A percentile compares a stretch with the other conserved stretches of the same genome.
These are phyloP conservation scores for Apamea monoglypha DNA, from an alignment of 2,888 invertebrate genomes.

Conservation along the genomic window DNA sequence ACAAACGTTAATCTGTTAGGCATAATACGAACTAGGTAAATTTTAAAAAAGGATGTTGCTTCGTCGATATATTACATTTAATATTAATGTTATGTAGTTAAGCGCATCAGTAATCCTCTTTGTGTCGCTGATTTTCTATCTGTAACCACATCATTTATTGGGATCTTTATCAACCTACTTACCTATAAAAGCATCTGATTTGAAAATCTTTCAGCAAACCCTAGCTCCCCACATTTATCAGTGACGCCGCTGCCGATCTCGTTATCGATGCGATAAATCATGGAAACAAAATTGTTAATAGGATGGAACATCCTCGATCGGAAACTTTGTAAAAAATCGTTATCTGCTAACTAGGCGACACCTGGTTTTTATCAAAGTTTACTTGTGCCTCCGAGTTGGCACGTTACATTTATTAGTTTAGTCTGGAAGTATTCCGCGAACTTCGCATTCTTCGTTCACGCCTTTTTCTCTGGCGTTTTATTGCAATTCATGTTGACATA, in stretches of 20 bases:
- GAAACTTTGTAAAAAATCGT: conserved; percentile 62
- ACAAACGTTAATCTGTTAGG: background rate
- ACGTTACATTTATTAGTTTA: conserved; percentile 47
- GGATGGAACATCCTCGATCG: conserved; percentile 29
- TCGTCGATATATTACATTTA: background rate
- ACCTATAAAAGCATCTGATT: background rate
- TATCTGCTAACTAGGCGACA: conserved; percentile 46
- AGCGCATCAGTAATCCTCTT: background rate
- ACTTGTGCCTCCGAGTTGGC: conserved; percentile 16
- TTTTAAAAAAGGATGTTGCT: background rate
- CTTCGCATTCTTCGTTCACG: conserved; percentile 4
- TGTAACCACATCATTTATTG: background rate
- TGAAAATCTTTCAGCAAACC: background rate
- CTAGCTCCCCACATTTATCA: conserved; percentile 23
- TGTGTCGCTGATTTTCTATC: no score
- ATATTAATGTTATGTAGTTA: background rate
- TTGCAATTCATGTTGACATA: background rate
- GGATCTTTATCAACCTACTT: background rate
- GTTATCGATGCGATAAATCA: conserved; percentile 52
- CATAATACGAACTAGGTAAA: background rate
- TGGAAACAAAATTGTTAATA: conserved; percentile 60
- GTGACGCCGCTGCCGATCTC: conserved; percentile 22
- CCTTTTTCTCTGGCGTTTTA: background rate
- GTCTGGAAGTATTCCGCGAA: conserved; percentile 7
- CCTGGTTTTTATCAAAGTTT: conserved; percentile 59